These are phyloP conservation scores for Galerucella pusilla DNA, from an alignment of 2,888 invertebrate species.

Conservation along the genomic window DNA sequence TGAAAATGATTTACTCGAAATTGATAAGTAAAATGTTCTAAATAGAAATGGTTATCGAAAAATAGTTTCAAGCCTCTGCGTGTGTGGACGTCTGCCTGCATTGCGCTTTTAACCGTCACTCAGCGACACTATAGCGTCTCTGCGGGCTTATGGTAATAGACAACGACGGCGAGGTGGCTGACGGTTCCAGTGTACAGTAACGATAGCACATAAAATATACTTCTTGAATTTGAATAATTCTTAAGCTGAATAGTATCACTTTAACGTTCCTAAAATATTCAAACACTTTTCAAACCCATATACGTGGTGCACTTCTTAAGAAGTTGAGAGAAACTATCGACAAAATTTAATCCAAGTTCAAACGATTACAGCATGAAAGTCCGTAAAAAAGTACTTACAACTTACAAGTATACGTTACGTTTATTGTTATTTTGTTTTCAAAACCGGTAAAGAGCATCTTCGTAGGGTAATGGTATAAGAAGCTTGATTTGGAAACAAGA, in stretches of 20 bases:
- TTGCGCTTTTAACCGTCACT: slow-evolving; percentile 13
- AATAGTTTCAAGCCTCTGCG: not conserved
- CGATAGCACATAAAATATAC: not conserved
- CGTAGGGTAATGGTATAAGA: not conserved
- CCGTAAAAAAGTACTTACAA: no score
- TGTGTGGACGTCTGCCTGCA: slow-evolving; percentile 7
- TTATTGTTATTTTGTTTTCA: no score
- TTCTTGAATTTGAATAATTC: slow-evolving; percentile 8
- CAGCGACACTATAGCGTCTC: slow-evolving; percentile 37
- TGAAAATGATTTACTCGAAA: no score
- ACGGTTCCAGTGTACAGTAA: not conserved
- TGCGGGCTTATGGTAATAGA: slow-evolving; percentile 57
- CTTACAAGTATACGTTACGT: no score
- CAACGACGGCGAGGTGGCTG: slow-evolving; percentile 39
- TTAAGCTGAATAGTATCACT: not conserved
- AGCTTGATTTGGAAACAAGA: not conserved
- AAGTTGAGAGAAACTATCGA: not conserved
- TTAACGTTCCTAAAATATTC: not conserved
- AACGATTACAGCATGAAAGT: no score
- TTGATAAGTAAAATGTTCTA: not conserved
- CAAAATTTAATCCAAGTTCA: not conserved
- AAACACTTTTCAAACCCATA: not conserved
- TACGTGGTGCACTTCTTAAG: not conserved
- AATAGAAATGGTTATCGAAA: not conserved
- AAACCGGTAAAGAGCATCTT: not conserved